Evolutionary conservation across 2,888 invertebrate species (phyloP), one percentile per base, ranked within the genome.

Genomic region (Orthosia incerta): DNA sequence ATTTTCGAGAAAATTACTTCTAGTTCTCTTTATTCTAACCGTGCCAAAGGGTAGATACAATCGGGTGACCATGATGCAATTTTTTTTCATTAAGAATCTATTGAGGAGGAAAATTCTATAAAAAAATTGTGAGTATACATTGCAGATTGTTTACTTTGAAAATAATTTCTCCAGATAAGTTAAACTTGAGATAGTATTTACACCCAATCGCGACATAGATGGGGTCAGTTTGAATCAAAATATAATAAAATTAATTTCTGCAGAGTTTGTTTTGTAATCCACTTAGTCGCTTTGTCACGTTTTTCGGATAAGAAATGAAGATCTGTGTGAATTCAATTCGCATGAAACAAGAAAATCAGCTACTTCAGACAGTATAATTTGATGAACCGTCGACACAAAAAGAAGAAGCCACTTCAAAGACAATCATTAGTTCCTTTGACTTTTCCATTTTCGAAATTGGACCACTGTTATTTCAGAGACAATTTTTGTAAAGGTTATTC

Each of bases 211-310:
- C 60, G 16, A 50, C 23, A 74, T 46, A 53, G 20, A 7, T 7
- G 57, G 64, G 74, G 76, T 77, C 76, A 77, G 39, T 51, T 65
- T 18, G 4, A 74, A 80, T 74, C 39, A 80, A 65, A 80, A 80
- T 63, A 78, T 78, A 48, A 80, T 57, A 56, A 56, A 76, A 67
- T 56, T 15, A 51, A 57, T 74, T 39, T 56, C 18, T 74, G 13
- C n/a, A 4, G 31, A 59, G 18, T 72, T 46, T 63, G 59, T 79
- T 79, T 59, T 76, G 26, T 26, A 23, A 71, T 62, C 11, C 18
- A 53, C 23, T n/a, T 31, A 46, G n/a, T 39, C 51, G 46, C 4
- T 55, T 20, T 61, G 51, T 57, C 56, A 62, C 56, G 56, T 79
- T 45, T 57, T 51, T 12, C 31, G 46, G 56, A 79, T 79, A 62